Evolutionary conservation across 1,140 invertebrate genomes (phyloP).

Genomic region (Himalopsyche phryganea): DNA sequence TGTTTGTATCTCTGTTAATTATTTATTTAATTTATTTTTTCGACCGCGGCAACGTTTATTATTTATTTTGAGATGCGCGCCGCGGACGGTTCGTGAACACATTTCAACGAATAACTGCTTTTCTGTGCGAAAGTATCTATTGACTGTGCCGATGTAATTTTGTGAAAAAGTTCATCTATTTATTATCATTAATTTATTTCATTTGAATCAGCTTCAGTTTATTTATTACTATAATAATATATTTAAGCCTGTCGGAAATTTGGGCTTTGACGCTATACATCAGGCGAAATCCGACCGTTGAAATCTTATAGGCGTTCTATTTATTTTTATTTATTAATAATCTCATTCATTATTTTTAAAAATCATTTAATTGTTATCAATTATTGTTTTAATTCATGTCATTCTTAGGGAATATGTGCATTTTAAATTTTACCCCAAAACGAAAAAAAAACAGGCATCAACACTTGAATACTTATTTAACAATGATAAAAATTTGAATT

Average conservation of each 20-base stretch:
- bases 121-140: conserved; percentile 12
- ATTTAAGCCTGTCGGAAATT: background rate
- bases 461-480: too few relatives aligned
- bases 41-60: conserved; percentile 4
- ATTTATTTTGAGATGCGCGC: conserved; percentile 13
- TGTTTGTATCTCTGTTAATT: conserved; percentile 13
- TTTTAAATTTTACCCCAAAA: too few relatives aligned
- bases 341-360: too few relatives aligned
- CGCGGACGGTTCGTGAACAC: background rate
- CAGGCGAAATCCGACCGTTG: too few relatives aligned
- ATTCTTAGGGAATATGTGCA: too few relatives aligned
- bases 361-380: too few relatives aligned
- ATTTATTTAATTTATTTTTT: conserved; percentile 8
- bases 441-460: too few relatives aligned
- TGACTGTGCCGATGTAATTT: background rate
- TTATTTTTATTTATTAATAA: too few relatives aligned
- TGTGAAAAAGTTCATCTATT: conserved; percentile 1
- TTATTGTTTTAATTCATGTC: too few relatives aligned
- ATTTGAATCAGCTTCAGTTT: conserved; percentile 5
- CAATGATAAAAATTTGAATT: too few relatives aligned
- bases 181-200: conserved; percentile 6
- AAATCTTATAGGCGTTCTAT: too few relatives aligned
- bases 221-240: conserved; percentile 9
- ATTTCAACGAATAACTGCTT: conserved; percentile 14
- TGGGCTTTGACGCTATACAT: conserved; percentile 7